phyloP scores from a whole-genome alignment of 2,888 invertebrate species.

The Drosophila birchii region DNA sequence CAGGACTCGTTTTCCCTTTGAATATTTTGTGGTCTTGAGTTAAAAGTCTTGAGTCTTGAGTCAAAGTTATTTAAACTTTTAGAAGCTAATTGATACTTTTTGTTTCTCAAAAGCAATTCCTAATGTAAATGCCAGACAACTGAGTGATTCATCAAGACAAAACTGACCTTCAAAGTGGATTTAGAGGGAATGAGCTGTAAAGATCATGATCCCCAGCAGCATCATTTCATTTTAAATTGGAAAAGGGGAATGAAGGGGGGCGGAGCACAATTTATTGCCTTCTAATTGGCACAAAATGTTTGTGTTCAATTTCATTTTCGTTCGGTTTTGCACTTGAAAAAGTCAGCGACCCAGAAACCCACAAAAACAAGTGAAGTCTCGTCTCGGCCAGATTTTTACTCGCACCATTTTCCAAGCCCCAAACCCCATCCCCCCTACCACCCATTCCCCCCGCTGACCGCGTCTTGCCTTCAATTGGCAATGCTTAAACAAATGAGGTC shows the following conservation, averaged over 20 bases:
- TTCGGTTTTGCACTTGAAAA: constrained; percentile 69
- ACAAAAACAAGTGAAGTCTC: constrained; percentile 33
- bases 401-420: constrained; percentile 28
- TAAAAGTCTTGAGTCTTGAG: too few relatives aligned
- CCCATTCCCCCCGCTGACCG: not conserved
- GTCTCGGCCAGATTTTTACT: constrained; percentile 10
- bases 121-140: constrained; percentile 5
- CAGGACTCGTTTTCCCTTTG: not conserved
- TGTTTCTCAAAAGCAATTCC: not conserved
- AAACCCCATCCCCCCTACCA: too few relatives aligned
- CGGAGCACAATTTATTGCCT: constrained; percentile 22
- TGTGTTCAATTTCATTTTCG: constrained; percentile 14
- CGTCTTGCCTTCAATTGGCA: constrained; percentile 61
- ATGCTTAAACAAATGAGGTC: constrained; percentile 80
- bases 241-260: not conserved
- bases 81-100: not conserved
- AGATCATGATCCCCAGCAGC: constrained; percentile 19
- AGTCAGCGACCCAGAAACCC: constrained; percentile 70
- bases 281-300: constrained; percentile 65
- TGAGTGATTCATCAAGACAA: constrained; percentile 8
- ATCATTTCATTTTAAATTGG: constrained; percentile 13
- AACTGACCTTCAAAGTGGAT: constrained; percentile 21
- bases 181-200: not conserved
- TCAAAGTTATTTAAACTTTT: too few relatives aligned
- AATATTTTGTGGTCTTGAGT: not conserved